Evolutionary conservation across 2,888 invertebrate species (phyloP), one percentile per base, ranked within the genome.

Genomic region (Trissonchulus latispiculum): DNA sequence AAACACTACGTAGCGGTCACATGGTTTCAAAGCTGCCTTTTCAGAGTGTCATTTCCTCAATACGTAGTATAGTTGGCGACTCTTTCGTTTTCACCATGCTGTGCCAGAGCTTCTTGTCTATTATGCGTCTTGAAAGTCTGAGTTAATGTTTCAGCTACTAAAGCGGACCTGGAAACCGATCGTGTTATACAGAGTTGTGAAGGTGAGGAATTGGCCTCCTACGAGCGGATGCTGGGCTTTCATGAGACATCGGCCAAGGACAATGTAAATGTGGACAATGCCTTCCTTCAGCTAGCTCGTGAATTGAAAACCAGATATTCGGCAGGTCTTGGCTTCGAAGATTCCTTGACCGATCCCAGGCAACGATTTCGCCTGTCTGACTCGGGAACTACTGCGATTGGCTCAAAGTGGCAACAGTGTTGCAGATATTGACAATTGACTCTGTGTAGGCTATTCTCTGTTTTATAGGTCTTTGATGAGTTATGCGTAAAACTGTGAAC

Each of bases 211-310:
- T 89, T 93, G 85, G 91, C 92, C 81, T 89, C 91, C 80, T 91
- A 90, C 84, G 89, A 91, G 80, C 91, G 93, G 86, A 90, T 93
- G 70, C 87, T 92, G 83, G 90, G 90, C 83, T 90, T 92, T 48
- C 87, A 92, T 86, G 93, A 93, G 85, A 91, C 92, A 18, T 93
- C 93, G 75, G 92, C 93, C 76, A 93, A 93, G 85, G 91, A 91
- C 80, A 93, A 93, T 82, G 90, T 90, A 70, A 93, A 93, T 85
- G 89, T 94, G 78, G 93, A 94, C 83, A 90, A 91, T 79, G 90
- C 91, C 76, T 94, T 94, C 85, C 87, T 90, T 75, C 90, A 89
- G 81, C 85, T 94, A 81, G 93, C 93, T 73, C 90, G 90, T 70
- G 92, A 93, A 85, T 86, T 94, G 75, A 94, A 93, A 88, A 91